Base-by-base conservation (phyloP, 1,140 invertebrate species). In the Rhagoletis pomonella region DNA sequence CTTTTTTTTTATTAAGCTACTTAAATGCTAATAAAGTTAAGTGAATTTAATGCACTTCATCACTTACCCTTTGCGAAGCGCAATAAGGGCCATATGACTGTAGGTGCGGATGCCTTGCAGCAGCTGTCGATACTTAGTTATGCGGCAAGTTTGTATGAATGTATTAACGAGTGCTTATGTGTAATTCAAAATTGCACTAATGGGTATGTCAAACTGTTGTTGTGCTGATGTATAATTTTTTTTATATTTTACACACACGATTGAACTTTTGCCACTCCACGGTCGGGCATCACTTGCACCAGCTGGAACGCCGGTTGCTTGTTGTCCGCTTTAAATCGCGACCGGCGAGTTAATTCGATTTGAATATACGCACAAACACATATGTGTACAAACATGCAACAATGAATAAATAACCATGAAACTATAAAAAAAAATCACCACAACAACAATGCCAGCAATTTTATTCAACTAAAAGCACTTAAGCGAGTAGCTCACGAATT, bases 291-390 rank as follows among this genome's bases (percentile, higher is more conserved):
- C 29, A 10, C 7, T 12, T n/a, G 69, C 42, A 17, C 44, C 47
- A 6, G 44, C 42, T 55, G 44, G 44, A 29, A 69, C 29, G 42
- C 39, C n/a, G 39, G 5, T 39, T 67, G 29, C 69, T 17, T 50
- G 14, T 3, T 7, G 47, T 55, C n/a, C 50, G 47, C 17, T 19
- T n/a, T 3, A 58, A 81, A 81, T 55, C 47, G 47, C 73, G 3
- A 55, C 73, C 73, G 73, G 47, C 47, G 73, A 81, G 44, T 81
- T 81, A 81, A 81, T 81, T 81, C 9, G 55, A 81, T 81, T 55
- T n/a, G n/a, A 81, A 50, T 58, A 7, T 17, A 81, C 50, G 47
- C 73, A 81, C 9, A 6, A 55, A 81, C 7, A 47, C 67, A 0
- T 5, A 55, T 17, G 44, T 44, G 2, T n/a, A 1, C 47, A 47